Conservation (phyloP, 2,797 vertebrate genomes). For the Acanthurus lineatus region DNA sequence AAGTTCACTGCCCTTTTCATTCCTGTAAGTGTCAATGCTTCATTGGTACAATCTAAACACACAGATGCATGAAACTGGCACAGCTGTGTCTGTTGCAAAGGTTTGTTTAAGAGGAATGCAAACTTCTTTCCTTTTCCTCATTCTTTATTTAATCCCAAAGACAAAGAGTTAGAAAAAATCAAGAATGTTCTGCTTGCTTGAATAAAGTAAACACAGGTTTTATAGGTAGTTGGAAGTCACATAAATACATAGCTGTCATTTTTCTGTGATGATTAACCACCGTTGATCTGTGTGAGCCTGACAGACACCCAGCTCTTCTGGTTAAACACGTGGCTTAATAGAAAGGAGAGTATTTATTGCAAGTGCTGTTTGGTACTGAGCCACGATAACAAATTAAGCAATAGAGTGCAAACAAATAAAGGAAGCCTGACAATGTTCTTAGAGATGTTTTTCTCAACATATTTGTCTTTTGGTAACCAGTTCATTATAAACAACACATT, state of each 20-base stretch:
- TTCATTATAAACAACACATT: background rate
- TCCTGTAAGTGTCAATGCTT: background rate
- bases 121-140: background rate
- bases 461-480: background rate
- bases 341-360: background rate
- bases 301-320: background rate
- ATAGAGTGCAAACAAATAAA: background rate
- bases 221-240: background rate
- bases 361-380: background rate
- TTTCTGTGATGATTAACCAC: background rate
- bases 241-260: slow-evolving; percentile 7
- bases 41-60: slow-evolving; percentile 2
- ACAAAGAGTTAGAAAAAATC: background rate
- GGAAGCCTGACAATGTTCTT: background rate
- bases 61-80: background rate
- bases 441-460: background rate
- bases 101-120: background rate
- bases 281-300: background rate
- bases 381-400: background rate
- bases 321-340: slow-evolving; percentile 6
- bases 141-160: background rate
- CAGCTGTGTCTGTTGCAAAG: background rate
- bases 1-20: background rate
- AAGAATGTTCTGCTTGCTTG: background rate
- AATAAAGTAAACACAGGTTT: background rate